Conservation (phyloP, 2,888 invertebrate species). For the Pollenia angustigena region DNA sequence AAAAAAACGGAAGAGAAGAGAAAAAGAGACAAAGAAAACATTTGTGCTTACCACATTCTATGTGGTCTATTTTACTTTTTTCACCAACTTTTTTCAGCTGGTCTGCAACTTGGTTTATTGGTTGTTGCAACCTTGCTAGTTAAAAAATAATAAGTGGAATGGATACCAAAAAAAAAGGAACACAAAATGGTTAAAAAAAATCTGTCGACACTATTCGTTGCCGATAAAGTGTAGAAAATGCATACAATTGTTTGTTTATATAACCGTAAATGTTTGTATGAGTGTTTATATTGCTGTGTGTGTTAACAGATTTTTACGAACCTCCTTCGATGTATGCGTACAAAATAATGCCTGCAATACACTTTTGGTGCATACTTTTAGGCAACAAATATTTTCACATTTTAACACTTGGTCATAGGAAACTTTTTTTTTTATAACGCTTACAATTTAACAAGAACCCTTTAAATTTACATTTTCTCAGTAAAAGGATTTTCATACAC, state of each 20-base stretch:
- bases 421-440: background rate
- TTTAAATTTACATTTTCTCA: background rate
- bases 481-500: background rate
- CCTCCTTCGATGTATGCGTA: background rate
- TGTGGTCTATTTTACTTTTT: constrained; percentile 57
- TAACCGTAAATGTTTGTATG: background rate
- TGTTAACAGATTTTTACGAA: background rate
- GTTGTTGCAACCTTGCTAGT: constrained; percentile 66
- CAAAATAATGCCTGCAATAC: constrained; percentile 35
- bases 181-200: constrained; percentile 4
- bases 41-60: constrained; percentile 57
- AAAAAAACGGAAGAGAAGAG: background rate
- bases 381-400: constrained; percentile 14
- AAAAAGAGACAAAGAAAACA: constrained; percentile 24
- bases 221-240: constrained; percentile 43
- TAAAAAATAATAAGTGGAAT: background rate
- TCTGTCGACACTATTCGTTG: constrained; percentile 54
- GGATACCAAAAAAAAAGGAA: background rate
- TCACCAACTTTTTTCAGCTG: constrained; percentile 15
- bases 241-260: constrained; percentile 22
- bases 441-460: constrained; percentile 16
- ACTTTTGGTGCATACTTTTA: constrained; percentile 49
- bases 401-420: constrained; percentile 10
- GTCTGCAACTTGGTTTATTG: constrained; percentile 60
- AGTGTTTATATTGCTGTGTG: background rate